Conservation (phyloP, 1,140 invertebrate species). For the Dendroctonus ponderosae region DNA sequence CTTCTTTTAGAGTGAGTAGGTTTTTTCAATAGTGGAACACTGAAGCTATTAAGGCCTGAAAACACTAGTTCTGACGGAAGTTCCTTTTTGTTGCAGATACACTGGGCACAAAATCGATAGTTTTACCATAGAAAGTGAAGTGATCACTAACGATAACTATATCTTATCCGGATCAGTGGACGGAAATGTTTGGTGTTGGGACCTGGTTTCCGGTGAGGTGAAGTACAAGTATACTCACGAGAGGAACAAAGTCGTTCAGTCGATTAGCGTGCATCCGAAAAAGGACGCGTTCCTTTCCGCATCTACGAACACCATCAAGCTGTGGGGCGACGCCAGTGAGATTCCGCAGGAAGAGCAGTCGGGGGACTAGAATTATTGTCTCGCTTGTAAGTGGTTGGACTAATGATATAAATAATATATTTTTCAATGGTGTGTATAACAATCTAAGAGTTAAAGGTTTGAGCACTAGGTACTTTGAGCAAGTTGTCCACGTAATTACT, state of each 20-base stretch:
- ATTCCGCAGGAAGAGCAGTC: neutral
- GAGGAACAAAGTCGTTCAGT: constrained; percentile 59
- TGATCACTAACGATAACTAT: constrained; percentile 77
- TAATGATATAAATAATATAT: too few species aligned
- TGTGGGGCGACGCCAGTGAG: constrained; percentile 47
- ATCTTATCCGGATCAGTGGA: constrained; percentile 86
- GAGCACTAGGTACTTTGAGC: too few species aligned
- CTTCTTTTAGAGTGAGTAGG: constrained; percentile 65
- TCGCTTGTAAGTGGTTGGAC: too few species aligned
- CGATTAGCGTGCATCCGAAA: constrained; percentile 70
- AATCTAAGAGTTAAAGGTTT: too few species aligned
- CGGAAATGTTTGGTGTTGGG: constrained; percentile 84
- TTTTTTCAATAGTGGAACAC: neutral
- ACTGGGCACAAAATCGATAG: constrained; percentile 75
- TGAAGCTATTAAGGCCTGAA: too few species aligned
- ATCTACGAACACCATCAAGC: constrained; percentile 63
- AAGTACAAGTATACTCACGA: constrained; percentile 54
- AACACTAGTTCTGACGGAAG: too few species aligned
- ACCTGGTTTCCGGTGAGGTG: constrained; percentile 73
- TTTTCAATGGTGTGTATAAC: too few species aligned
- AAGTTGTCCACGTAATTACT: too few species aligned
- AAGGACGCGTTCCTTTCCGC: constrained; percentile 66
- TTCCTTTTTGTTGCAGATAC: constrained; percentile 57
- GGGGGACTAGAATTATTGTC: too few species aligned
- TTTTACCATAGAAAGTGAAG: constrained; percentile 81